Conservation (phyloP, 2,797 vertebrate species). For the Rhabdophis nuchalis region DNA sequence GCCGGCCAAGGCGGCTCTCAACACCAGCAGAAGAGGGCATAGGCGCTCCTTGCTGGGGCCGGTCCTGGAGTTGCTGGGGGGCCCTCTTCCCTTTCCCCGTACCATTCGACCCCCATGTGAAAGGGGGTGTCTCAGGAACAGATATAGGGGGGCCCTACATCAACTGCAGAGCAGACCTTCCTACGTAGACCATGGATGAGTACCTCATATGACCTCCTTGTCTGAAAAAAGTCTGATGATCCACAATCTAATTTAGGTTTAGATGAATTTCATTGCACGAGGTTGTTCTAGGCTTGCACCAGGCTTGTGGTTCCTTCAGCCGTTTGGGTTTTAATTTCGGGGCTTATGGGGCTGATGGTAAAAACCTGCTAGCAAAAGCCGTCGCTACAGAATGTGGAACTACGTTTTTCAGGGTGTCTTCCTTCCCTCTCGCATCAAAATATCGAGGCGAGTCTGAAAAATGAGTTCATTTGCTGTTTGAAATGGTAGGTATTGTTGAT, state of each 20-base stretch:
- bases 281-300: background rate
- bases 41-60: slow-evolving; percentile 52
- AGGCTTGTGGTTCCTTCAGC: slow-evolving; percentile 22
- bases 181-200: slow-evolving; percentile 9
- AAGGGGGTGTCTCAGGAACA: slow-evolving; percentile 27
- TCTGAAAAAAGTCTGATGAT: background rate
- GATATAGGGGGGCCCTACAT: background rate
- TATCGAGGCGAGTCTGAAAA: slow-evolving; percentile 98
- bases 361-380: slow-evolving; percentile 98
- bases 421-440: slow-evolving; percentile 93
- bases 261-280: background rate
- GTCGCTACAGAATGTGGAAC: slow-evolving; percentile 97
- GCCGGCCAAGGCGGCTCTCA: slow-evolving; percentile 66
- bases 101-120: slow-evolving; percentile 50
- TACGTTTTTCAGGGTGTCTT: slow-evolving; percentile 96
- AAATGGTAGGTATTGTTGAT: slow-evolving; percentile 81
- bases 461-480: slow-evolving; percentile 92
- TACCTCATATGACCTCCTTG: background rate
- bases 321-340: slow-evolving; percentile 65
- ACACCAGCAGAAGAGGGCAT: slow-evolving; percentile 51
- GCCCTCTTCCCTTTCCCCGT: slow-evolving; percentile 54
- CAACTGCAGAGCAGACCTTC: slow-evolving; percentile 2
- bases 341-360: slow-evolving; percentile 96
- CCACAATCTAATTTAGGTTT: background rate
- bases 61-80: slow-evolving; percentile 42